Conservation (phyloP, 2,888 invertebrate genomes). For the Ichneumoninae sp. region DNA sequence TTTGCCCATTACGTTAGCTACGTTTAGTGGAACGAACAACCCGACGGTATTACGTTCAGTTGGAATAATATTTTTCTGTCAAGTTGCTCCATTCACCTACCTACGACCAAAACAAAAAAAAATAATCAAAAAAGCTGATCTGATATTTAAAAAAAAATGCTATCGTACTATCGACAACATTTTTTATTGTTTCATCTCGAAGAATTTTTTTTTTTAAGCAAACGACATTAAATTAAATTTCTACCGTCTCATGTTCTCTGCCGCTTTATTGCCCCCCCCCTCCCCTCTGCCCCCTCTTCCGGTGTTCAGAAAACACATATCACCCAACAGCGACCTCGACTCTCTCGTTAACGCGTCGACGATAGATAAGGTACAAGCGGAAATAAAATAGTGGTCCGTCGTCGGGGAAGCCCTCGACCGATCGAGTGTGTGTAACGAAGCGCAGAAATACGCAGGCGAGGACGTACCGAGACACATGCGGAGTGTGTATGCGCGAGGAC, state of each 20-base stretch:
- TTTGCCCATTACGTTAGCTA: too few species aligned
- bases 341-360: slow-evolving; percentile 66
- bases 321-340: neutral
- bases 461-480: neutral
- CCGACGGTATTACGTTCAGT: too few species aligned
- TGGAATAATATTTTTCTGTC: too few species aligned
- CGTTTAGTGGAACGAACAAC: too few species aligned
- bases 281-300: neutral
- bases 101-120: too few species aligned
- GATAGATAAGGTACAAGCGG: slow-evolving; percentile 69
- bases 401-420: slow-evolving; percentile 20
- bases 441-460: neutral
- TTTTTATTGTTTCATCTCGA: neutral
- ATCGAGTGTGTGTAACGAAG: slow-evolving; percentile 9
- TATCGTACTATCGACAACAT: neutral
- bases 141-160: neutral
- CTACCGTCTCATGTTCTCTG: neutral
- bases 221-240: neutral
- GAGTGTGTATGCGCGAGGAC: neutral
- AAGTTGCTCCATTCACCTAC: too few species aligned
- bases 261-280: slow-evolving; percentile 13
- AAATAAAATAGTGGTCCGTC: slow-evolving; percentile 63
- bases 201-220: neutral
- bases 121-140: too few species aligned
- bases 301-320: slow-evolving; percentile 4